Evolutionary conservation across 1,140 invertebrate genomes (phyloP), one percentile per base, ranked within the genome.

Genomic region (Campoletis sonorensis): DNA sequence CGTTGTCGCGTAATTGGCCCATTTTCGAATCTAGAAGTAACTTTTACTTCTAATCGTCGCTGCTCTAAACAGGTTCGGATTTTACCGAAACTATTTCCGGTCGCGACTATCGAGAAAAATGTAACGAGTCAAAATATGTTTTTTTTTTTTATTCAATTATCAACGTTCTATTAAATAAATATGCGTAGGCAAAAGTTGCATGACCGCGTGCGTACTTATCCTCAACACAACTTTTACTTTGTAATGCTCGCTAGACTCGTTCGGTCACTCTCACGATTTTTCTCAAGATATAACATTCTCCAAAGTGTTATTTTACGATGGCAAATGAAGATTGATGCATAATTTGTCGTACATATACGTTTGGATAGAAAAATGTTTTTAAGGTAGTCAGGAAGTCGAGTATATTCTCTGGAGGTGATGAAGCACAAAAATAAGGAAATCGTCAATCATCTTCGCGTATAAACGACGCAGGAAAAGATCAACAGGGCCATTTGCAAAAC

Each of bases 251-350:
- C 1, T 54, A 54, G 51, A 54, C 51, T 8, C 18, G 51, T 54
- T 54, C 51, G 51, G 51, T 54, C 51, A 54, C 51, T 54, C 49
- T 54, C 51, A 54, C 51, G n/a, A 54, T 54, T n/a, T 54, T 54
- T 54, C 51, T 54, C 51, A 11, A n/a, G 51, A 54, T 18, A n/a
- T 54, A 54, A 54, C 16, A 8, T n/a, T 8, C 16, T n/a, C 51
- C 18, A 8, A 54, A 54, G 51, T 54, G 51, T 8, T 8, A 54
- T 54, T 54, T 4, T 54, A 54, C 18, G 51, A 1, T 7, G 18
- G n/a, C n/a, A n/a, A 21, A 21, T 54, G 7, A 54, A n/a, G 51
- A 54, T 54, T 18, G n/a, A 54, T 54, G n/a, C n/a, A n/a, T 54
- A 54, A n/a, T n/a, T 54, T n/a, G 0, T n/a, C 18, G n/a, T 21